Evolutionary conservation across 2,113 vertebrate species (phyloP), one percentile per base, ranked within the genome.

Genomic region (Onychostoma macrolepis): DNA sequence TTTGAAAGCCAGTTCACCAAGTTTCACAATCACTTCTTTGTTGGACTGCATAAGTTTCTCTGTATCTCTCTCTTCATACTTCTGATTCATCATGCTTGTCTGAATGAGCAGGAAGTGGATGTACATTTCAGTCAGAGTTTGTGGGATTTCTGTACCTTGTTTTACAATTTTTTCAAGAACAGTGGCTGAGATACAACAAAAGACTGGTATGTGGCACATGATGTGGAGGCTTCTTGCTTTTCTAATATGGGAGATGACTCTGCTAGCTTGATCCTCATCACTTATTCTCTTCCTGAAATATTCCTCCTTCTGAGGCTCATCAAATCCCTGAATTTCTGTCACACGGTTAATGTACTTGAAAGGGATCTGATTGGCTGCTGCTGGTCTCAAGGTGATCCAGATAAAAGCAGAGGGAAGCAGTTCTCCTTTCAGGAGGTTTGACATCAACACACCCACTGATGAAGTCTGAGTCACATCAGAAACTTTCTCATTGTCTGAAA

Each of bases 41-140:
- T 74, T 74, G 3, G 28, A 33, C 15, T 36, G 1, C 17, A 71
- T 6, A 15, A 21, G 26, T 8, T 38, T 71, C 3, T 33, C 30
- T 7, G 33, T 4, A 24, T 74, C 71, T 24, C 17, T 38, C 36
- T 36, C 33, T 0, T 74, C 71, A 74, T 74, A 74, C 19, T 36
- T 41, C 36, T 12, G 71, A 74, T 24, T 74, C 33, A 19, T 41
- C 10, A 41, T 38, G 36, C 7, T 36, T 3, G 21, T 74, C 71
- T 74, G 71, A 74, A 74, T 74, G 71, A 74, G 71, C 36, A 74
- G 9, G 28, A 74, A 74, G 36, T 74, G 71, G 9, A 41, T 74
- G 71, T 74, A 74, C 71, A 74, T 74, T 74, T 74, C 71, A 9
- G 71, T 74, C 36, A 74, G 71, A 74, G 33, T 74, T 36, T 74